Evolutionary conservation across 2,888 invertebrate species (phyloP).

Genomic region (Ochropleura leucogaster): DNA sequence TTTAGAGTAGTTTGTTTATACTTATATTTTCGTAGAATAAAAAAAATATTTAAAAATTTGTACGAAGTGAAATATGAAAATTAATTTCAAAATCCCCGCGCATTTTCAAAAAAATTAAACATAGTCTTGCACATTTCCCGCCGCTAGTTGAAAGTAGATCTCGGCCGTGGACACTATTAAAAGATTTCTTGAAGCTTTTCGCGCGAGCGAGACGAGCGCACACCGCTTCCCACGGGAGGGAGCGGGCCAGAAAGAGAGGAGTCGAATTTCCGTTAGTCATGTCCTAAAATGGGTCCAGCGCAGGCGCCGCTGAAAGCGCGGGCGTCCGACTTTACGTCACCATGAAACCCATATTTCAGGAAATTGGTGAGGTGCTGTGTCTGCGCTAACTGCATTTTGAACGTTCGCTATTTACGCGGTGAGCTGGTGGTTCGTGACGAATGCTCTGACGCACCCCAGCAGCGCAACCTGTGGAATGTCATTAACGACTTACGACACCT

Average conservation of each 20-base stretch:
- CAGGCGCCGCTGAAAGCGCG: conserved; percentile 91
- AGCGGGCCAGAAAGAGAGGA: conserved; percentile 89
- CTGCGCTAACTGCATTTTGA: conserved; percentile 82
- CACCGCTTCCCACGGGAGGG: conserved; percentile 85
- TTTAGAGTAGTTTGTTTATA: conserved; percentile 15
- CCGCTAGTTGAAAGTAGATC: conserved; percentile 90
- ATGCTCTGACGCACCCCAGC: conserved; percentile 83
- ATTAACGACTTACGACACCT: conserved; percentile 85
- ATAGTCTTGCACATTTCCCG: conserved; percentile 86
- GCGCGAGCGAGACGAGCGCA: conserved; percentile 87
- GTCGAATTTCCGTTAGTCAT: conserved; percentile 93
- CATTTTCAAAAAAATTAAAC: conserved; percentile 77
- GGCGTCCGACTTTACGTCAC: conserved; percentile 89
- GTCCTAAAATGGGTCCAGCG: conserved; percentile 93
- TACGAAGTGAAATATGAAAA: conserved; percentile 24
- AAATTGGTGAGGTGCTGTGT: conserved; percentile 80
- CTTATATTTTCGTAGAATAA: conserved; percentile 9
- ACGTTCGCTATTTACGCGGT: conserved; percentile 74
- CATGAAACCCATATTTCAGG: conserved; percentile 89
- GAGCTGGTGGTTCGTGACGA: conserved; percentile 80
- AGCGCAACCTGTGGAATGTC: conserved; percentile 85
- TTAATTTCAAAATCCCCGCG: conserved; percentile 68
- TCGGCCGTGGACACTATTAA: conserved; percentile 91
- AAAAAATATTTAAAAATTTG: conserved; percentile 36
- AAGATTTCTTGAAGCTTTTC: conserved; percentile 91